Percentiles rank a stretch among this genome's conserved stretches.
Evolutionary conservation across 2,113 vertebrate genomes (phyloP).

Genomic region (Pseudorasbora parva): DNA sequence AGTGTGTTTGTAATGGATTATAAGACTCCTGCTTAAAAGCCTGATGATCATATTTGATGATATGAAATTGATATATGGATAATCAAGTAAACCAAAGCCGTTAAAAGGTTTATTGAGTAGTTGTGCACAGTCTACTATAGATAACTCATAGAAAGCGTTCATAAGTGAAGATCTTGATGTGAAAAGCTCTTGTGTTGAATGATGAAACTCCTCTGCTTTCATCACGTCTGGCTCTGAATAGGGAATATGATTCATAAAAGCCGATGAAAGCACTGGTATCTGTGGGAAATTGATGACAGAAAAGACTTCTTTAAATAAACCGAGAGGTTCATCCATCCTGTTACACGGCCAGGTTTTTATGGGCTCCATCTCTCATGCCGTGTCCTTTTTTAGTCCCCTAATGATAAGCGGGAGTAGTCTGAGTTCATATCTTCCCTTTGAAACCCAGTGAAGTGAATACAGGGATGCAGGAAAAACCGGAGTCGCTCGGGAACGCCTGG

Average conservation of each 20-base stretch:
- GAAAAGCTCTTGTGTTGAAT: not conserved
- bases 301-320: constrained; percentile 45
- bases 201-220: not conserved
- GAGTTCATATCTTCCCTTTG: not conserved
- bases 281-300: constrained; percentile 23
- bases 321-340: constrained; percentile 31
- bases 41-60: too few species aligned
- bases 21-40: too few species aligned
- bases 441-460: not conserved
- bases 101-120: not conserved
- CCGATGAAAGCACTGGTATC: constrained; percentile 33
- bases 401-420: constrained; percentile 3
- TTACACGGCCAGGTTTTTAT: not conserved
- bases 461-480: not conserved
- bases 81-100: too few species aligned
- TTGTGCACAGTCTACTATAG: not conserved
- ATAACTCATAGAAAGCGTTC: not conserved
- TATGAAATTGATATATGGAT: too few species aligned
- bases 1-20: not conserved
- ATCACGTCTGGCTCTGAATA: not conserved
- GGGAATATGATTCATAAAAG: constrained; percentile 12
- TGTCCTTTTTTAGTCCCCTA: constrained; percentile 12
- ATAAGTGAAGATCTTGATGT: not conserved
- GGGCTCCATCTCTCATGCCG: constrained; percentile 13
- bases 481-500: too few species aligned